Conservation (phyloP, 92 coral and sea anemone species). For the Parazoanthus darwini region DNA sequence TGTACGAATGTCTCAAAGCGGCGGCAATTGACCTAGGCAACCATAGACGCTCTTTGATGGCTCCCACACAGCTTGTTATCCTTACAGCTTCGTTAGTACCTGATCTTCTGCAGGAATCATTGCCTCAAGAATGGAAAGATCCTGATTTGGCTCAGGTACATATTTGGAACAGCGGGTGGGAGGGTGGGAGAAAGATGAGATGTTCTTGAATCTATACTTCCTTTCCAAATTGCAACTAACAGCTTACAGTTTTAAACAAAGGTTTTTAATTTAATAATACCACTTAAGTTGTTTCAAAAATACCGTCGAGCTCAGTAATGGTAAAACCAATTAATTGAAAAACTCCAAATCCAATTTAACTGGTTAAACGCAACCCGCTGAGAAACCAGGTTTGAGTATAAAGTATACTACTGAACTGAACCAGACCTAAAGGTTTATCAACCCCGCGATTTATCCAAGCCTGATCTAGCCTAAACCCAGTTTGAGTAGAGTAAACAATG, state of each 20-base stretch:
- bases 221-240: background rate
- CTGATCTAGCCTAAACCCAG: no score
- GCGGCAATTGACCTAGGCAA: conserved; percentile 62
- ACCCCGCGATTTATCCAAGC: no score
- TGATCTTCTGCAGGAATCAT: conserved; percentile 64
- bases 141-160: conserved; percentile 24
- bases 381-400: no score
- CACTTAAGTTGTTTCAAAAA: background rate
- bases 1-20: conserved; percentile 61
- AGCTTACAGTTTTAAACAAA: background rate
- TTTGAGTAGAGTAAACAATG: no score
- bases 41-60: conserved; percentile 26
- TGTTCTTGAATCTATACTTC: background rate
- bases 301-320: background rate
- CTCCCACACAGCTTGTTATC: conserved; percentile 76
- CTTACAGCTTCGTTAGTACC: conserved; percentile 76
- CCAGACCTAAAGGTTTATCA: no score
- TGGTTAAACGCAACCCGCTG: no score
- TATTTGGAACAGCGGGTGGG: background rate
- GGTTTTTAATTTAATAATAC: background rate
- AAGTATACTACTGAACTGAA: no score
- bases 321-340: background rate
- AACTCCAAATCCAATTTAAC: no score
- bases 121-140: conserved; percentile 81
- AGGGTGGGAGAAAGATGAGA: no score